Base-by-base conservation (phyloP, 2,113 vertebrate genomes). In the Phocoena phocoena region DNA sequence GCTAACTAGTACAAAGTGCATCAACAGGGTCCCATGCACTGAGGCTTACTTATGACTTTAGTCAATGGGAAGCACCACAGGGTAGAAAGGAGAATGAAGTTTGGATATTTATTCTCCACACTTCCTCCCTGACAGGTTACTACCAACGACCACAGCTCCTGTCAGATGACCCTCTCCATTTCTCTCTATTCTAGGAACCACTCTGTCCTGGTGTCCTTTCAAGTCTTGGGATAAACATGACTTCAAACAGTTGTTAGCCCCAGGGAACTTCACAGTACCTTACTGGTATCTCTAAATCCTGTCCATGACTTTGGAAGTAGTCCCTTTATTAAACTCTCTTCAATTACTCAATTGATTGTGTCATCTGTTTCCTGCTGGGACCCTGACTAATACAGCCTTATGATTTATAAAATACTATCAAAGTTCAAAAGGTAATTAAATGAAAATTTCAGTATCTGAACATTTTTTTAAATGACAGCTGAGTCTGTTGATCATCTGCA, bases 351-450 rank as follows among this genome's bases (percentile, higher is more conserved):
- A 71, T 60, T 65, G 55, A 65, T 74, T 88, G 20, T 25, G 4
- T 81, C 73, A 86, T 94, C 70, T 90, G n/a, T 92, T 90, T 67
- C 53, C 93, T 96, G 28, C 25, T 97, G 76, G 25, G 70, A 84
- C 17, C 8, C 67, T 93, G 44, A 85, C 50, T 96, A 94, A 76
- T 38, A 73, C 5, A 84, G 33, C 62, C 44, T 93, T 87, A 63
- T n/a, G 71, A 65, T 87, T 58, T 92, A 77, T 88, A 92, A 93
- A 93, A 92, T 63, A 55, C 47, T 90, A 80, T 50, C 70, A 97
- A 81, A 93, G 86, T 93, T 97, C 82, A 91, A 88, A 73, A 79
- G 71, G 20, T 63, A 93, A 91, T 91, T 88, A 96, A 95, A 83
- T 88, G 17, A 96, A 96, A 95, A 95, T 13, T 88, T 90, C 67